Evolutionary conservation across 30 jellyfish, hydroid and myxozoan genomes (phyloP), one percentile per base, ranked within the genome.

Genomic region (Rhopilema esculentum): DNA sequence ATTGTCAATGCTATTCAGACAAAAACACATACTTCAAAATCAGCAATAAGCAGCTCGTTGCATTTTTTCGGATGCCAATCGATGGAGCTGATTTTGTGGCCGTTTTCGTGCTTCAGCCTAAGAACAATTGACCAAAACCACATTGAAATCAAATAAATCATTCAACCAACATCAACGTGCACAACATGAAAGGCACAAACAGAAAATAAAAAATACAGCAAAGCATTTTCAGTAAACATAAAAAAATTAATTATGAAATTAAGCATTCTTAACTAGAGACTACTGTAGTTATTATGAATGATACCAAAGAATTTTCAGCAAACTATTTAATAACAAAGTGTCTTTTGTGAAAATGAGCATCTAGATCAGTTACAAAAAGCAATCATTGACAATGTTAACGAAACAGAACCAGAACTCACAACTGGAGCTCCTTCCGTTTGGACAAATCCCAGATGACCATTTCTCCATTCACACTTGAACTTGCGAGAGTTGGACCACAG

Each of bases 391-490:
- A n/a, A n/a, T n/a, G n/a, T n/a, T n/a, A n/a, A n/a, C n/a, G 57
- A 40, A 12, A 40, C 6, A 40, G 12, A 12, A 40, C 12, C 12
- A 40, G 9, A 40, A 72, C 95, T 69, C 69, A 88, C 98, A 70
- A 72, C 77, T 88, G 80, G 4, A 93, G 26, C 70, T 72, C 51
- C 28, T 64, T 79, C 68, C 79, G 89, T 28, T 65, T 72, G n/a
- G 90, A 25, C 27, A 79, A 18, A 64, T 93, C 96, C 98, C 98
- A 93, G 6, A 79, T 66, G 69, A 82, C 79, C 16, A 93, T 69
- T 66, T 88, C 97, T 23, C 98, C 97, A 83, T 83, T 79, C n/a
- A 57, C 64, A 30, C 97, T 68, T 49, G 96, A 80, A 69, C 97
- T 83, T 32, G 92, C 93, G 0, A 89, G 27, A 61, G 19, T 88